Base-by-base conservation (phyloP, 92 coral and sea anemone species). In the Epizoanthus stellaris region DNA sequence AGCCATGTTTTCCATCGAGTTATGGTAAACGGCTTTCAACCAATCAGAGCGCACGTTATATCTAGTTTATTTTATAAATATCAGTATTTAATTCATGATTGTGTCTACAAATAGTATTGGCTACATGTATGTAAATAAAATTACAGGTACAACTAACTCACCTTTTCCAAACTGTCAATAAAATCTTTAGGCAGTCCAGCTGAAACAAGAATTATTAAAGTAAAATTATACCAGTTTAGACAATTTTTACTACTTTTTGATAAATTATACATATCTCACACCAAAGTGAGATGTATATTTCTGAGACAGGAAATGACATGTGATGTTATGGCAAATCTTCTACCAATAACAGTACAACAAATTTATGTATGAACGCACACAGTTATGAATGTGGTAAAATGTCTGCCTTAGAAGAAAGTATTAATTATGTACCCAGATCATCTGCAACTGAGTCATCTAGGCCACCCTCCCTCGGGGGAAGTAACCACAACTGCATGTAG, bases 101-200 rank as follows among this genome's bases (percentile, higher is more conserved):
- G n/a, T n/a, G n/a, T n/a, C n/a, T n/a, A n/a, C n/a, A n/a, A n/a
- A n/a, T n/a, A n/a, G n/a, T n/a, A n/a, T n/a, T n/a, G n/a, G n/a
- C n/a, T n/a, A n/a, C n/a, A n/a, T n/a, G n/a, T n/a, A n/a, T n/a
- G n/a, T n/a, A n/a, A n/a, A n/a, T n/a, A n/a, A n/a, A n/a, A n/a
- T n/a, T n/a, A n/a, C n/a, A n/a, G n/a, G n/a, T n/a, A n/a, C n/a
- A n/a, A n/a, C n/a, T n/a, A n/a, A 16, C 45, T 79, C 81, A 95
- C 98, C 98, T 94, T 94, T 53, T 95, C 98, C 56, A 95, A 83
- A 85, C 95, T 92, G 73, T 89, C 91, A 68, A 95, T 82, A 62
- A 95, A 95, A 64, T 95, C 98, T 47, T 89, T 90, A 40, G 95
- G 98, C 56, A 95, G 90, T 49, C 98, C 98, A 90, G 90, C 98